Percentiles rank a stretch among this genome's conserved stretches.
Evolutionary conservation across 2,797 vertebrate genomes (phyloP).

Genomic region (Pitangus sulphuratus): DNA sequence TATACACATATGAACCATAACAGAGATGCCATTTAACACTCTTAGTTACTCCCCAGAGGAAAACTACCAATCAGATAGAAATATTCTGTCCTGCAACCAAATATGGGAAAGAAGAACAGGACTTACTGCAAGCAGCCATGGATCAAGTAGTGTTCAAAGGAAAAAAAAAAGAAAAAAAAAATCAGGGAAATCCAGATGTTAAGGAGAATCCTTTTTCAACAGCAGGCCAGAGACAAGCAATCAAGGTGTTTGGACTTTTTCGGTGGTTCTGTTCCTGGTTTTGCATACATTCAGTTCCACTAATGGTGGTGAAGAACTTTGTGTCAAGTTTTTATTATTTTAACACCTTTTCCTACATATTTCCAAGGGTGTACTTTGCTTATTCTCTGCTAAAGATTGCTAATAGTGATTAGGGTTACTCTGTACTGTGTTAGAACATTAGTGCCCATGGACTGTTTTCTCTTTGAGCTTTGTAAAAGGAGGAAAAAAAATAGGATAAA

Average conservation of each 20-base stretch:
- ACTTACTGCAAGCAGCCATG: not conserved
- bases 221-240: not conserved
- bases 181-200: not conserved
- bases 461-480: not conserved
- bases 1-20: not conserved
- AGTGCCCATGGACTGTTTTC: not conserved
- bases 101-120: conserved; percentile 53
- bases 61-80: conserved; percentile 58
- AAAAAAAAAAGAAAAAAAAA: not conserved
- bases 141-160: not conserved
- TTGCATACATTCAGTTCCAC: not conserved
- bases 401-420: not conserved
- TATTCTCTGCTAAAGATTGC: not conserved
- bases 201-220: not conserved
- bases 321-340: not conserved
- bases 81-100: conserved; percentile 32
- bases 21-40: conserved; percentile 32
- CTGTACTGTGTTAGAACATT: not conserved
- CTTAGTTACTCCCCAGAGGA: not conserved
- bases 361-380: not conserved
- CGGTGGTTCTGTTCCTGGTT: not conserved
- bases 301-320: not conserved
- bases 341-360: not conserved
- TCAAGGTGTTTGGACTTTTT: not conserved
- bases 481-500: not conserved